These are phyloP conservation scores for Heterotis niloticus DNA, from an alignment of 2,113 vertebrate genomes.

Conservation along the genomic window DNA sequence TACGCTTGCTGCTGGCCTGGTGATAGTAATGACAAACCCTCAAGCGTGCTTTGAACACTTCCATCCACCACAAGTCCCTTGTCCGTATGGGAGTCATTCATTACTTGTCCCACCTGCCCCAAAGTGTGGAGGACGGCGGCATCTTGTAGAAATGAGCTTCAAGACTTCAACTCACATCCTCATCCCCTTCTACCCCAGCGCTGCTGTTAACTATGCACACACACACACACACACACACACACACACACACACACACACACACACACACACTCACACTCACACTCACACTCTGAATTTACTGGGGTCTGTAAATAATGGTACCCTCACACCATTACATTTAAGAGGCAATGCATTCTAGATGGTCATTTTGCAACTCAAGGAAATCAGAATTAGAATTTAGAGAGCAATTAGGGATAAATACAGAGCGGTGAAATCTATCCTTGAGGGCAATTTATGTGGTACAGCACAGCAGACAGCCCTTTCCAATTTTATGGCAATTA, in stretches of 20 bases:
- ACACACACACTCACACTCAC: no score
- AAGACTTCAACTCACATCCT: neutral
- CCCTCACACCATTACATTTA: neutral
- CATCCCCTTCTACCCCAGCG: no score
- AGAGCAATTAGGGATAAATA: slow-evolving; percentile 16
- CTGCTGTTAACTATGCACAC: no score
- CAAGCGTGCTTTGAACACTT: neutral
- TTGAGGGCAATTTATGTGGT: slow-evolving; percentile 16
- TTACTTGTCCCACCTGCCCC: neutral
- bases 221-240: no score
- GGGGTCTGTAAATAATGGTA: neutral
- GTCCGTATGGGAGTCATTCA: neutral
- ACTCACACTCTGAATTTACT: neutral
- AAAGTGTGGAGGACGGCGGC: neutral
- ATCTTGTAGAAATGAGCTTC: slow-evolving; percentile 8
- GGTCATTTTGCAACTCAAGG: slow-evolving; percentile 3
- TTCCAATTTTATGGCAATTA: slow-evolving; percentile 3
- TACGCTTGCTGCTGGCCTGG: slow-evolving; percentile 6
- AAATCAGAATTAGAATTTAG: slow-evolving; percentile 17
- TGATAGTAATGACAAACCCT: no score
- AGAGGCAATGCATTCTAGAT: neutral
- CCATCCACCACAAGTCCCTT: neutral
- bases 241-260: no score
- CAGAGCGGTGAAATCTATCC: neutral
- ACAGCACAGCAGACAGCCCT: neutral